Evolutionary conservation across 2,113 vertebrate genomes (phyloP), one percentile per base, ranked within the genome.

Genomic region (Microtus montanus): DNA sequence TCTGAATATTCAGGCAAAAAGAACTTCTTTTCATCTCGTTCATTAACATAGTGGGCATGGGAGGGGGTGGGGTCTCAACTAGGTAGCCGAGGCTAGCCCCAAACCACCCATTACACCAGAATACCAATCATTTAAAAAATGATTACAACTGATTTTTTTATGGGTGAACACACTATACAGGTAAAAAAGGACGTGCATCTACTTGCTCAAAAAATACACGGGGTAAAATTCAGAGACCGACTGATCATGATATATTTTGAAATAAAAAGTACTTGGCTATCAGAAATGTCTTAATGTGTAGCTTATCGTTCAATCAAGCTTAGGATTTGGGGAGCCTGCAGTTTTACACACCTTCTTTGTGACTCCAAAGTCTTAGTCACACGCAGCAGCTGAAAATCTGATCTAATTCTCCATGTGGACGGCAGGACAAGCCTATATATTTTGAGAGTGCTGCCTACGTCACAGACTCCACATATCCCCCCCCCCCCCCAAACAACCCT

Each of bases 91-190:
- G 49, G 70, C 52, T 33, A 47, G 13, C 63, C 33, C 7, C 86
- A 87, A n/a, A 20, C 49, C 33, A 3, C n/a, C n/a, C 28, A 74
- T 70, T 24, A 38, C 24, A 74, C 35, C 49, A 74, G 24, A 17
- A 38, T 88, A 28, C 33, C 93, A 71, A 73, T 75, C 80, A 84
- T 70, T 82, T 64, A 92, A 92, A 86, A 97, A 91, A 61, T 35
- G n/a, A 92, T 58, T 58, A 68, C 19, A 63, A 44, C 22, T 49
- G 3, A 44, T 58, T 58, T 58, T 93, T 79, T 74, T 33, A 49
- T n/a, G 7, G 38, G 13, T 93, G 2, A 80, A 6, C 49, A 74
- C 83, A 49, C 20, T 33, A 75, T 28, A 7, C 2, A 89, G 20
- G n/a, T 78, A 58, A 63, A 71, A 49, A 92, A 79, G 19, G 15